These are phyloP conservation scores for Kryptolebias ocellatus DNA, from an alignment of 2,797 vertebrate species.

Conservation along the genomic window DNA sequence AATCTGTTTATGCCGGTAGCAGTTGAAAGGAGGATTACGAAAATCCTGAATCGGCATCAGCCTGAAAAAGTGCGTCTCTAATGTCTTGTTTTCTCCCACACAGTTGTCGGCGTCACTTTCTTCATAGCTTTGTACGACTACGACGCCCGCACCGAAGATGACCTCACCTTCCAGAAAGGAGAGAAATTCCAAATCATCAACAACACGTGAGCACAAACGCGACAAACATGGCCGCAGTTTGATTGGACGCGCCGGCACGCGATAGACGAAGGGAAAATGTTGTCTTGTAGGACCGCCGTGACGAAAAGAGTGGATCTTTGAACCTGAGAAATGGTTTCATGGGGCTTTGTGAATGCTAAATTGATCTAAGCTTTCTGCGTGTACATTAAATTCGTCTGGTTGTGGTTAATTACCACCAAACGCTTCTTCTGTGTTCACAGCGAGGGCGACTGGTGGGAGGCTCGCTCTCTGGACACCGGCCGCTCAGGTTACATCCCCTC, in stretches of 20 bases:
- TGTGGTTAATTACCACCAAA: conserved; percentile 24
- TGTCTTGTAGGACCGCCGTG: too few relatives aligned
- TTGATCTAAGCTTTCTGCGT: conserved; percentile 24
- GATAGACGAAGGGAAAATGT: too few relatives aligned
- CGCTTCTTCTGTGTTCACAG: conserved; percentile 67
- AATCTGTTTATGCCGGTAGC: too few relatives aligned
- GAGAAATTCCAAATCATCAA: conserved; percentile 98
- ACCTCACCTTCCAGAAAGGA: conserved; percentile 92
- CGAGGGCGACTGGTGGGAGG: conserved; percentile 99
- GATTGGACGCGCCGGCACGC: too few relatives aligned
- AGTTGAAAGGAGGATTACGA: too few relatives aligned
- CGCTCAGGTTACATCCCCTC: conserved; percentile 92
- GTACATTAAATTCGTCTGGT: conserved; percentile 21
- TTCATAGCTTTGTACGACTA: conserved; percentile 95
- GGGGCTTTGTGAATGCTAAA: too few relatives aligned
- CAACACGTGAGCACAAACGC: conserved; percentile 85
- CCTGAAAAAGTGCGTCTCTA: background rate
- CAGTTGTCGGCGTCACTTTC: conserved; percentile 90
- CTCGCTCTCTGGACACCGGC: conserved; percentile 92
- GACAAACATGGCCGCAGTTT: background rate
- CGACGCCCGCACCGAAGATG: conserved; percentile 93
- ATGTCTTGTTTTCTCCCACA: conserved; percentile 14
- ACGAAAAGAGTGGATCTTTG: too few relatives aligned
- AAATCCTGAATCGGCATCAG: too few relatives aligned
- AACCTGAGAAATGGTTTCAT: too few relatives aligned